phyloP scores from a whole-genome alignment of 2,113 vertebrate genomes.

The Neopipo cinnamomea region DNA sequence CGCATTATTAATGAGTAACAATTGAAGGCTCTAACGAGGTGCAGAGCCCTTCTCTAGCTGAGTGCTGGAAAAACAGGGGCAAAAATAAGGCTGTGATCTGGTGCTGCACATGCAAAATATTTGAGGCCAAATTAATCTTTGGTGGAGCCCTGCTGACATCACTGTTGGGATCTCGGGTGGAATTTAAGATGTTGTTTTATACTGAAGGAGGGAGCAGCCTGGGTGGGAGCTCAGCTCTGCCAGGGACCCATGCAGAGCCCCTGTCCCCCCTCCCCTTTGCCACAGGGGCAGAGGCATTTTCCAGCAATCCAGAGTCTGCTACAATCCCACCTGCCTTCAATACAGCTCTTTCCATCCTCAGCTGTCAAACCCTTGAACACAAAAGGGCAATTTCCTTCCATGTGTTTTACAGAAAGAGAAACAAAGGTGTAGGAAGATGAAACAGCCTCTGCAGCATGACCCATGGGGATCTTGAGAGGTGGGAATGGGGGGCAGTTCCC shows the following conservation, averaged over 20 bases:
- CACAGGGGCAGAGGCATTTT: neutral
- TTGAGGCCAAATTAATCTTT: neutral
- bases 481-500: neutral
- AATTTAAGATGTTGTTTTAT: neutral
- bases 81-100: neutral
- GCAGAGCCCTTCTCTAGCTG: neutral
- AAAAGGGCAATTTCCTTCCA: neutral
- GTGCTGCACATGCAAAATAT: neutral
- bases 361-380: neutral
- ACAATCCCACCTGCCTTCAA: neutral
- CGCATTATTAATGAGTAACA: neutral
- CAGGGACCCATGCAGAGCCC: neutral
- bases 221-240: neutral
- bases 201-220: neutral
- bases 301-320: neutral
- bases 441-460: neutral
- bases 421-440: neutral
- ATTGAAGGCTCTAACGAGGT: neutral
- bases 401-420: neutral
- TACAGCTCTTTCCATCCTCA: neutral
- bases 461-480: neutral
- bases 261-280: too few relatives aligned
- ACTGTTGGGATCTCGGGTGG: neutral
- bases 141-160: neutral
- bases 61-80: neutral